Conservation (phyloP, 2,113 vertebrate species). For the Etheostoma cragini region DNA sequence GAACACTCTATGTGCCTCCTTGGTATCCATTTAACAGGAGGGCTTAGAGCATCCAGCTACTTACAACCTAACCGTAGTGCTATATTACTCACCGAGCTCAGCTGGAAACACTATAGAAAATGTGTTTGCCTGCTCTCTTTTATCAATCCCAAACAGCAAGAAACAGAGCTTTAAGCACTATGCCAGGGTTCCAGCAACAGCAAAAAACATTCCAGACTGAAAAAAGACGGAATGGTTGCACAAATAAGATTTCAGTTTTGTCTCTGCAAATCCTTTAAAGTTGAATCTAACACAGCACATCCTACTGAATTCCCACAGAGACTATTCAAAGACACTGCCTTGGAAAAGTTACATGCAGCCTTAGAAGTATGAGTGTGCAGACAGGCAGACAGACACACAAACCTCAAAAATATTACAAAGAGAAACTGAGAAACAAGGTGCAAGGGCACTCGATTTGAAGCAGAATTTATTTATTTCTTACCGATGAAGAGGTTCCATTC, state of each 20-base stretch:
- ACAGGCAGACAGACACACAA: conserved; percentile 6
- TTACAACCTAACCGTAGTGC: conserved; percentile 72
- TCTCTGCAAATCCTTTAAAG: conserved; percentile 79
- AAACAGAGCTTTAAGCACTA: conserved; percentile 73
- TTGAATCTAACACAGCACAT: conserved; percentile 70
- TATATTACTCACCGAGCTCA: conserved; percentile 81
- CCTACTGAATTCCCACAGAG: conserved; percentile 63
- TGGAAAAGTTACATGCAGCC: conserved; percentile 57
- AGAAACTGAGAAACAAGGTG: conserved; percentile 15
- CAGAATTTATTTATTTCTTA: conserved; percentile 79
- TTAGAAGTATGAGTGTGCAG: conserved; percentile 31
- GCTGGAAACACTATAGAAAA: conserved; percentile 82
- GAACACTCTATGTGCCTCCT: conserved; percentile 68
- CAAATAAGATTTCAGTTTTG: conserved; percentile 81
- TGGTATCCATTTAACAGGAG: conserved; percentile 75
- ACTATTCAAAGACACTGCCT: conserved; percentile 60
- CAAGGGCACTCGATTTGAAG: conserved; percentile 28
- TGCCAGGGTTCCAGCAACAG: conserved; percentile 71
- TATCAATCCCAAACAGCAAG: conserved; percentile 83
- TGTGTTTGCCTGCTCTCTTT: conserved; percentile 80
- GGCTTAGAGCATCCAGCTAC: conserved; percentile 78
- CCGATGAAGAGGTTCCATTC: conserved; percentile 99
- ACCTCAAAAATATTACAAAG: neutral
- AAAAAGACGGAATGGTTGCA: conserved; percentile 66
- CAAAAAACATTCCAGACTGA: conserved; percentile 73